A percentile compares a stretch with the other conserved stretches of the same genome.
Evolutionary conservation across 2,888 invertebrate species (phyloP).

Genomic region (Oeneis ivallda): DNA sequence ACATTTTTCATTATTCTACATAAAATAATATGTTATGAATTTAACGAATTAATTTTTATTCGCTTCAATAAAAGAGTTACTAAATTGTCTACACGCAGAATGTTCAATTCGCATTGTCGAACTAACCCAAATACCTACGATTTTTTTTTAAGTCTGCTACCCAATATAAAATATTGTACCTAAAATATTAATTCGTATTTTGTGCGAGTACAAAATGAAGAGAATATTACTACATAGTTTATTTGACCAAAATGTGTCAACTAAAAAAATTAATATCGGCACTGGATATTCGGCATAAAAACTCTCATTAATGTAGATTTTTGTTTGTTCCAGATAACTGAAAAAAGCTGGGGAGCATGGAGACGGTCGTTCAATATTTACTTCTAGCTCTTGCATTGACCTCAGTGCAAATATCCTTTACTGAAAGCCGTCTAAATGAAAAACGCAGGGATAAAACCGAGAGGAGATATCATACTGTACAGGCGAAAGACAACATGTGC

Average conservation of each 20-base stretch:
- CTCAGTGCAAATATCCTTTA: slow-evolving; percentile 78
- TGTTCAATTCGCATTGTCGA: too few species aligned
- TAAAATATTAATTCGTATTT: too few species aligned
- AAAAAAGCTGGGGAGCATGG: slow-evolving; percentile 61
- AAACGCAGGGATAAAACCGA: slow-evolving; percentile 79
- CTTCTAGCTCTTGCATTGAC: slow-evolving; percentile 76
- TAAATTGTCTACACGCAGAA: too few species aligned
- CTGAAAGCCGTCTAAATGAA: slow-evolving; percentile 78
- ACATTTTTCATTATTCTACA: too few species aligned
- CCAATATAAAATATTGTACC: too few species aligned
- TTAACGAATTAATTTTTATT: too few species aligned
- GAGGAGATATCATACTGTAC: slow-evolving; percentile 65
- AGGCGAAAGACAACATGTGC: slow-evolving; percentile 80
- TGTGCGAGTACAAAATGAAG: too few species aligned
- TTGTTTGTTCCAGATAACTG: slow-evolving; percentile 69
- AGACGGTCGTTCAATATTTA: slow-evolving; percentile 76
- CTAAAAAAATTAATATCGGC: slow-evolving; percentile 14
- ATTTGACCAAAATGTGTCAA: neutral
- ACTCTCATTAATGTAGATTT: slow-evolving; percentile 39
- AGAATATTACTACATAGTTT: neutral
- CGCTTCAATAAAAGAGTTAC: too few species aligned
- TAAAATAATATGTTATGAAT: too few species aligned
- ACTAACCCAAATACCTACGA: too few species aligned
- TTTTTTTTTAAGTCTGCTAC: too few species aligned
- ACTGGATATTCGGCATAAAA: slow-evolving; percentile 16